Base-by-base conservation (phyloP, 2,888 invertebrate genomes). In the Oligia latruncula region DNA sequence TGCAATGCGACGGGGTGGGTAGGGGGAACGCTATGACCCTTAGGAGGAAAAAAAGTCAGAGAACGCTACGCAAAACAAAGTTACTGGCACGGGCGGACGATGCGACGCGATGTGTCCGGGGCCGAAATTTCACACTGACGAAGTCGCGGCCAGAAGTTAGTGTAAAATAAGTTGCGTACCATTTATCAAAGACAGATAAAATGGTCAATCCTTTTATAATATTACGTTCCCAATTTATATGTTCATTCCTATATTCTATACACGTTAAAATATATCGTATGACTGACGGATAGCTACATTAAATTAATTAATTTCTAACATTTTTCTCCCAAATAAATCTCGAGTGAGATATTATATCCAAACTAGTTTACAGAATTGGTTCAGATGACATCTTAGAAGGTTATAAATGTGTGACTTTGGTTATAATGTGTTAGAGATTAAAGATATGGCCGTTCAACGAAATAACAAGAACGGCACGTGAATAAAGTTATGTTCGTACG, bases 291-390 rank as follows among this genome's bases (percentile, higher is more conserved):
- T 87, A 58, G 74, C 78, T 82, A 83, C 71, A 82, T 81, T 77
- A 71, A 80, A 82, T 71, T 72, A 77, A 82, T 85, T 81, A 85
- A 88, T 88, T 77, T 71, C 60, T 49, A 40, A 81, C 73, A 79
- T 67, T 80, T 78, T 71, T 64, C 46, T 67, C 49, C 71, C 35
- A 74, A 78, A 88, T 88, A 73, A 81, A 86, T 88, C 79, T 78
- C 1, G 4, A n/a, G 35, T 64, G 72, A 85, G 67, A 81, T 79
- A 79, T 77, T 62, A 71, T 77, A 66, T 23, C 58, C 2, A 35
- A 72, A 80, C 84, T 72, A 66, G 82, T 76, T 82, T 73, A 76
- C 3, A 70, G 60, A 85, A 82, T 75, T 79, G 8, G 77, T 82
- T 60, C 80, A 71, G 0, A 71, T 73, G 79, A 79, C 86, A 80